Evolutionary conservation across 2,113 vertebrate genomes (phyloP), one percentile per base, ranked within the genome.

Genomic region (Brienomyrus longianalis): DNA sequence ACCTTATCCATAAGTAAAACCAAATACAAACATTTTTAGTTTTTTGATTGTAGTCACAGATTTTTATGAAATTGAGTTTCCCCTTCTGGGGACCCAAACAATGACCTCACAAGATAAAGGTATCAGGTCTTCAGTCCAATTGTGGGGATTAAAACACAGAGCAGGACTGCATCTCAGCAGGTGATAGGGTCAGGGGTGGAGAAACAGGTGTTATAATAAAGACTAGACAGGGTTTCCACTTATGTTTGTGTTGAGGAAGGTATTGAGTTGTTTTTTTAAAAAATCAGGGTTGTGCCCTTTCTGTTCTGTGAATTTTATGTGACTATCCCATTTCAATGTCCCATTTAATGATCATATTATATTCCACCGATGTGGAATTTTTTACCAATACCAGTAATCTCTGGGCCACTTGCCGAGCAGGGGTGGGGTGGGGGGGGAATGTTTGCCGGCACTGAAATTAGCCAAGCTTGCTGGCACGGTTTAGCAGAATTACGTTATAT

Each of bases 371-470:
- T 11, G 62, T 23, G 56, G 56, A 62, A 9, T 3, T 62, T 9
- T n/a, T n/a, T 23, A n/a, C 56, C 23, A n/a, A n/a, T 62, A n/a
- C 56, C 56, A 27, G n/a, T 70, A 70, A 70, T 70, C n/a, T 70
- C 27, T 70, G 62, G n/a, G n/a, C 9, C 8, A 31, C 62, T 70
- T 31, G n/a, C n/a, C 35, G 2, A 47, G 5, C 11, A 94, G 94
- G 92, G 59, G 56, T 8, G 48, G 23, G 50, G 27, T 95, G 93
- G 92, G 95, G 92, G 94, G 95, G 93, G 94, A 17, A 21, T 9
- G 10, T 0, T 31, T 70, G n/a, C 62, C 27, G 10, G 62, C 27
- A 19, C 5, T 94, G 92, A 95, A 70, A 70, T 70, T 31, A 31
- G 10, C 62, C 62, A 27, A 27, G 10, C n/a, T 66, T 66, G n/a